Base-by-base conservation (phyloP, 1,140 invertebrate species). In the Odontomachus brunneus region DNA sequence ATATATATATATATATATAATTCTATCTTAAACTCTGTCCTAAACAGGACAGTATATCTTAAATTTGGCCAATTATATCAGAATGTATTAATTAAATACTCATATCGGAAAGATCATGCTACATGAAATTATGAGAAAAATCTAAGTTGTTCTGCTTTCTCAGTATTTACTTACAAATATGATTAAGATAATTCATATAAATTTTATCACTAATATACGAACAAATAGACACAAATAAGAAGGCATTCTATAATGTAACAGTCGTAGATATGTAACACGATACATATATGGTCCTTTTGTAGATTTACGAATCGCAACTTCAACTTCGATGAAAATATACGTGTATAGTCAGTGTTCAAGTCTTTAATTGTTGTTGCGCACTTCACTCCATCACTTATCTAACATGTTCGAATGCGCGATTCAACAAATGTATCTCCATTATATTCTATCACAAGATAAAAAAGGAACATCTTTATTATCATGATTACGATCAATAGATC, bases 201-300 rank as follows among this genome's bases (percentile, higher is more conserved):
- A 44, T 11, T 44, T 44, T 3, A 44, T 7, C 9, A 44, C 9
- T 7, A 7, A 7, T 44, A 44, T 44, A 44, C 9, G 9, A 9
- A 44, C 9, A 53, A 24, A 66, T 15, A 67, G 75, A 78, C 49
- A 57, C 49, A 51, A 78, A 67, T 76, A 53, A 66, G 74, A 80
- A 38, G 3, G 63, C 48, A 73, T 49, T 12, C 38, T 83, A 86
- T 55, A 60, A 71, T 33, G 49, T 71, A 83, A 60, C 62, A 78
- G 57, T 7, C 65, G 55, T 69, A 85, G 19, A 15, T 83, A 72
- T 33, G 33, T 63, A 83, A 75, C 48, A 22, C 71, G 69, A 19
- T 44, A 87, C 87, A 87, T 33, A 75, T 26, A 74, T 87, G 86
- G 86, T 87, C 85, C 85, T 85, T 87, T 87, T 49, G 0, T 88